Conservation (phyloP, 2,797 vertebrate genomes). For the Chelon auratus region DNA sequence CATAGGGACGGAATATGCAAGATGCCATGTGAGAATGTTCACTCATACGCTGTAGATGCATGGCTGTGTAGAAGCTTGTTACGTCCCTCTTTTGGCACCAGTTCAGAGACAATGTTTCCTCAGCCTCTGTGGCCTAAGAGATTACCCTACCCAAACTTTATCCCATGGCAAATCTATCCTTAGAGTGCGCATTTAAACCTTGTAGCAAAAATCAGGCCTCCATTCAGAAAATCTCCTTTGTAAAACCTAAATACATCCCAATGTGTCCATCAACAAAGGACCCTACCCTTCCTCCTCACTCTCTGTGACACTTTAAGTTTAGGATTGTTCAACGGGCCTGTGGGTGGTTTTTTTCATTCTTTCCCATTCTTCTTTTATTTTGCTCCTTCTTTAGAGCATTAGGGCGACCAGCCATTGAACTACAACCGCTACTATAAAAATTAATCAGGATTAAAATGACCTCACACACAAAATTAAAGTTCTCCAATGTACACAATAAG, state of each 20-base stretch:
- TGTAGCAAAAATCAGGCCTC: conserved; percentile 83
- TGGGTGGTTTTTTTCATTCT: conserved; percentile 83
- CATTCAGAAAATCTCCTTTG: conserved; percentile 82
- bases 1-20: conserved; percentile 40
- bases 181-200: conserved; percentile 78
- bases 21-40: conserved; percentile 47
- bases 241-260: conserved; percentile 86
- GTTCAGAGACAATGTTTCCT: conserved; percentile 56
- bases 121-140: conserved; percentile 61
- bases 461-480: conserved; percentile 90
- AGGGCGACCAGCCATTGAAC: conserved; percentile 85
- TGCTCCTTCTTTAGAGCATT: conserved; percentile 81
- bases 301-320: conserved; percentile 82
- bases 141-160: conserved; percentile 74
- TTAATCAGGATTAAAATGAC: conserved; percentile 91
- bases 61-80: conserved; percentile 33
- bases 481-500: conserved; percentile 85
- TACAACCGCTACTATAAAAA: conserved; percentile 87
- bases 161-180: conserved; percentile 78
- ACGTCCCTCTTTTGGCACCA: conserved; percentile 39
- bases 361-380: conserved; percentile 75
- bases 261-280: conserved; percentile 86
- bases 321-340: conserved; percentile 77
- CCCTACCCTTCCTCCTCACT: conserved; percentile 73
- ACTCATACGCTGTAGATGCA: conserved; percentile 52